Evolutionary conservation across 1,140 invertebrate species (phyloP).

Genomic region (Atta cephalotes): DNA sequence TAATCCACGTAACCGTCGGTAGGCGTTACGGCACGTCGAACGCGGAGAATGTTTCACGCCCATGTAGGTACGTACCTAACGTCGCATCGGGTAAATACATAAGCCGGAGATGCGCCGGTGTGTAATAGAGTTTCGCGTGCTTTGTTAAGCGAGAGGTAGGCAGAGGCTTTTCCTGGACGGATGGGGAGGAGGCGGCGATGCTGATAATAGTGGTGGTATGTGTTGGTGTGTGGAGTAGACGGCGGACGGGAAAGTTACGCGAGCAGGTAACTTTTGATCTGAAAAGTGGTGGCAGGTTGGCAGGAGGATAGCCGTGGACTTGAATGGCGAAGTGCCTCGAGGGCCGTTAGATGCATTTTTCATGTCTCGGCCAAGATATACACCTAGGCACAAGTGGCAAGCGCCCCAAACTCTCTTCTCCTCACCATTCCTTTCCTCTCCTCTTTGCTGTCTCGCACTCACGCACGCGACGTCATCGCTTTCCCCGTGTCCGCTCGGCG

Average conservation of each 20-base stretch:
- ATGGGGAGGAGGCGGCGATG: neutral
- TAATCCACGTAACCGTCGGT: slow-evolving; percentile 26
- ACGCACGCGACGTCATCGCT: slow-evolving; percentile 54
- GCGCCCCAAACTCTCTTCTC: neutral
- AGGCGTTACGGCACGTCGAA: slow-evolving; percentile 52
- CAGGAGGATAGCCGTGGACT: slow-evolving; percentile 78
- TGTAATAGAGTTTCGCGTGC: slow-evolving; percentile 63
- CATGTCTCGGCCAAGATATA: slow-evolving; percentile 81
- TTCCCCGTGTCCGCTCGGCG: slow-evolving; percentile 19
- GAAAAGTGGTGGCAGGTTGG: slow-evolving; percentile 83
- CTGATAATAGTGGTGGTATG: slow-evolving; percentile 41
- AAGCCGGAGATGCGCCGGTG: slow-evolving; percentile 55
- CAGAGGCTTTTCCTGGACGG: slow-evolving; percentile 53
- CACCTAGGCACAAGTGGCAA: slow-evolving; percentile 62
- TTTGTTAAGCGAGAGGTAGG: slow-evolving; percentile 69
- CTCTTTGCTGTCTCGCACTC: slow-evolving; percentile 21
- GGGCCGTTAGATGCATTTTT: slow-evolving; percentile 84
- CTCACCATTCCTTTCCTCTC: too few species aligned
- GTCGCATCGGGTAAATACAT: slow-evolving; percentile 59
- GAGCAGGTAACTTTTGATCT: slow-evolving; percentile 84
- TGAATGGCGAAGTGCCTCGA: slow-evolving; percentile 82
- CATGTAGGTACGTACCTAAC: slow-evolving; percentile 54
- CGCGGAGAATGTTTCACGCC: slow-evolving; percentile 49
- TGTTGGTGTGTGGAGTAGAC: slow-evolving; percentile 33
- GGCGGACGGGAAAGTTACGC: slow-evolving; percentile 76